Base-by-base conservation (phyloP, 2,113 vertebrate genomes). In the Otocyon megalotis region DNA sequence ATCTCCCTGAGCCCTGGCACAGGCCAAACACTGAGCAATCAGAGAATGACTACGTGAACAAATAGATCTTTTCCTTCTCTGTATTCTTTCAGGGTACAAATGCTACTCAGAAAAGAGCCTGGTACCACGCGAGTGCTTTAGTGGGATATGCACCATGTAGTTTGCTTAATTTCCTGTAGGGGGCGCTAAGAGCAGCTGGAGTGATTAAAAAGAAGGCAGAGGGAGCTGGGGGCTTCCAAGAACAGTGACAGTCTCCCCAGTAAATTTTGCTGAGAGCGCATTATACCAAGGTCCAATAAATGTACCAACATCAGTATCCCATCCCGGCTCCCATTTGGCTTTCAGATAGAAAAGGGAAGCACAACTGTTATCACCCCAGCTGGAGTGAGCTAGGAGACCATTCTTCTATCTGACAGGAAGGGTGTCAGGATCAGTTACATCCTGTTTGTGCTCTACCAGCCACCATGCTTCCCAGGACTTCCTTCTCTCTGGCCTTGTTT, bases 391-490 rank as follows among this genome's bases (percentile, higher is more conserved):
- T 69, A 22, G 77, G 81, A 90, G 76, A 43, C 62, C 88, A 35
- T 19, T 92, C 93, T 97, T 62, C 96, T 98, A 62, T 94, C 93
- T 90, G 62, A 91, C 99, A 99, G 99, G 99, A 99, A 99, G 99
- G 98, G 98, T 99, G 99, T 99, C 98, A 96, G 98, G 97, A 98
- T 98, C 97, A 98, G 98, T 97, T 96, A 97, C 98, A 99, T 99
- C 99, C 99, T 99, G 99, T 99, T 99, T 99, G 98, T 98, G 96
- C 84, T 97, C 95, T 56, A 93, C 94, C 95, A 92, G 97, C 96
- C 97, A 97, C 95, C 22, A 1, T 14, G 24, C 67, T 88, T 95
- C 81, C 81, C 96, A 96, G 97, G 97, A 97, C 98, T 98, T 98
- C 98, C 98, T 97, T 97, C 97, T 97, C 97, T 86, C 89, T 97